Percentiles rank a stretch among this genome's conserved stretches.
These are phyloP conservation scores for Sinopyrophorus schimmeli DNA, from an alignment of 2,888 invertebrate species.

Conservation along the genomic window DNA sequence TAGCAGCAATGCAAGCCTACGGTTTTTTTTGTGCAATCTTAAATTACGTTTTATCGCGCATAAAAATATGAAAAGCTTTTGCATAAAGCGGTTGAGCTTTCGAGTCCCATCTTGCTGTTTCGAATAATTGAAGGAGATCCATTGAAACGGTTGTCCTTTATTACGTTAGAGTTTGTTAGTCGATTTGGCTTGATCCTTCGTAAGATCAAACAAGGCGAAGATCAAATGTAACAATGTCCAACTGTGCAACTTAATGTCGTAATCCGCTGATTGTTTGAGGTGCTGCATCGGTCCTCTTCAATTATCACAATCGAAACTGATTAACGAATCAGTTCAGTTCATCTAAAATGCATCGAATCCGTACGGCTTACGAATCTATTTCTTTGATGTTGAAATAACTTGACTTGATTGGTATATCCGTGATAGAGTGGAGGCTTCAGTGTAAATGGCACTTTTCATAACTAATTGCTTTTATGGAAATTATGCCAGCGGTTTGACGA, in stretches of 20 bases:
- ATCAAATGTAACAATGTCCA: slow-evolving; percentile 8
- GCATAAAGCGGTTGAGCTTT: no score
- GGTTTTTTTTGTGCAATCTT: no score
- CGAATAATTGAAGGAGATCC: no score
- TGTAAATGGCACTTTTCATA: slow-evolving; percentile 14
- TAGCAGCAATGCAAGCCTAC: no score
- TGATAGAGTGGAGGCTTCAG: background rate
- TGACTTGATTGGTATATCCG: slow-evolving; percentile 4
- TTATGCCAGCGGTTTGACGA: slow-evolving; percentile 6
- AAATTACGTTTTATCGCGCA: no score
- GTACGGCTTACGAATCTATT: background rate
- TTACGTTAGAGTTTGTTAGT: slow-evolving; percentile 1
- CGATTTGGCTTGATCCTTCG: slow-evolving; percentile 6
- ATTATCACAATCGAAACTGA: slow-evolving; percentile 10
- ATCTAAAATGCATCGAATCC: slow-evolving; percentile 4
- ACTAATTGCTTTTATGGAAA: slow-evolving; percentile 22
- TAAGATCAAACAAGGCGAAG: slow-evolving; percentile 2
- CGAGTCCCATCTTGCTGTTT: no score
- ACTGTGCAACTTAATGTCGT: slow-evolving; percentile 1
- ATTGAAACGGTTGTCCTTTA: slow-evolving; percentile 9
- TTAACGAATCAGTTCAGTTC: slow-evolving; percentile 6
- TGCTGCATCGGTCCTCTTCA: slow-evolving; percentile 13
- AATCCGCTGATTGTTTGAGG: slow-evolving; percentile 12
- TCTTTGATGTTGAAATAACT: background rate
- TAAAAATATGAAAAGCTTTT: no score